phyloP scores from a whole-genome alignment of 1,140 invertebrate genomes.

The Drosophila mayri region DNA sequence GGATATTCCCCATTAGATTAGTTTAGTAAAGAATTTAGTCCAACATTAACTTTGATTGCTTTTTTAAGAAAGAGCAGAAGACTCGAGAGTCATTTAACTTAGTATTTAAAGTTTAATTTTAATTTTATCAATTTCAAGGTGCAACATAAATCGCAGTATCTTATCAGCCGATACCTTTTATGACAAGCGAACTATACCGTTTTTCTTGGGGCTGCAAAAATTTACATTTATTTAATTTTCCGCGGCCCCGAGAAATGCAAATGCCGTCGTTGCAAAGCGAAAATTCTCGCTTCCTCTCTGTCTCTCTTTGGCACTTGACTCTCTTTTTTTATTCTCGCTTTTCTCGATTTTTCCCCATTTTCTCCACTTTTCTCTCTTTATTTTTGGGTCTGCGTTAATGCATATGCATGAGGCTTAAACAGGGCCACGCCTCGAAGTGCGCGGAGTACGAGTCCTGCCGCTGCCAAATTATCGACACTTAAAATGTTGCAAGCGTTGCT shows the following conservation, averaged over 20 bases:
- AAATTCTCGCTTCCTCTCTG: background rate
- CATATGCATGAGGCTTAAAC: slow-evolving; percentile 71
- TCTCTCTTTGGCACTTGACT: background rate
- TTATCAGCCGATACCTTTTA: slow-evolving; percentile 6
- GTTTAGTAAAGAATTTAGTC: background rate
- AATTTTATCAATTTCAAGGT: slow-evolving; percentile 12
- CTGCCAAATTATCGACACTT: slow-evolving; percentile 76
- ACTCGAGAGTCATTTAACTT: background rate
- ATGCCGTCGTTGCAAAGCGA: slow-evolving; percentile 29
- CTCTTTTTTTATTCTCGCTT: background rate
- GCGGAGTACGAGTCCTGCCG: slow-evolving; percentile 9
- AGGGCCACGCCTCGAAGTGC: slow-evolving; percentile 21
- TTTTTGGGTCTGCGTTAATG: slow-evolving; percentile 52
- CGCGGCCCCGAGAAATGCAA: slow-evolving; percentile 32
- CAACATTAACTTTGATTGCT: background rate
- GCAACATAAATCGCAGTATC: slow-evolving; percentile 2
- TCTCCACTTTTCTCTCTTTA: background rate
- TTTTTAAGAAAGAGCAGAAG: too few species aligned
- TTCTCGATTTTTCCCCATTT: background rate
- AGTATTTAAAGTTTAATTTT: background rate
- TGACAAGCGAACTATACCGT: slow-evolving; percentile 4
- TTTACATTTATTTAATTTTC: slow-evolving; percentile 35
- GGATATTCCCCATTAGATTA: background rate
- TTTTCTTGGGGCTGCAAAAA: background rate
- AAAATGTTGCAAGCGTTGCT: slow-evolving; percentile 77